Evolutionary conservation across 1,140 invertebrate genomes (phyloP).

Genomic region (Acromyrmex heyeri): DNA sequence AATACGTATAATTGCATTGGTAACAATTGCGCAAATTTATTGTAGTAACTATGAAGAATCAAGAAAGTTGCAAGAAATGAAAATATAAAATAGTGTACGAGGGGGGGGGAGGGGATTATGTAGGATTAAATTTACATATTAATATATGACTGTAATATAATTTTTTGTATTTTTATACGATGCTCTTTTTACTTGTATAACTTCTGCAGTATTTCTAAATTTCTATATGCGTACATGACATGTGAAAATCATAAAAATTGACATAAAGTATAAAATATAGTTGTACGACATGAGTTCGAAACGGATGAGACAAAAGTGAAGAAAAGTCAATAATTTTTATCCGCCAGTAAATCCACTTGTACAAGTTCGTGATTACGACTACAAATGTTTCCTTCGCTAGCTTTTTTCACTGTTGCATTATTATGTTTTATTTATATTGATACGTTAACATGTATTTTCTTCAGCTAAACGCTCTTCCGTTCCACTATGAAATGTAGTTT

Average conservation of each 20-base stretch:
- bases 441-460: not conserved
- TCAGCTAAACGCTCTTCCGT: not conserved
- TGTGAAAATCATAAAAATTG: not conserved
- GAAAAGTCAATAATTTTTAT: constrained; percentile 70
- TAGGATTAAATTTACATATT: constrained; percentile 2
- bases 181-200: not conserved
- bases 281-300: not conserved
- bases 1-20: not conserved
- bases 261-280: constrained; percentile 36
- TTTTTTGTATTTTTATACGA: constrained; percentile 5
- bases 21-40: not conserved
- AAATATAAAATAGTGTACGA: not conserved
- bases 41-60: not conserved
- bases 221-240: not conserved
- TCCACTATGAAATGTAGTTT: not conserved
- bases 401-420: not conserved
- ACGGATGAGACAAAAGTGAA: constrained; percentile 44
- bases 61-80: not conserved
- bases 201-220: constrained; percentile 1
- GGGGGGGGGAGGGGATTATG: too few species aligned
- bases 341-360: not conserved
- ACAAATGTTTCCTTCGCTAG: not conserved
- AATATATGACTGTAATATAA: not conserved
- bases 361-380: constrained; percentile 17
- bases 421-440: constrained; percentile 14